These are phyloP conservation scores for Erebia ligea DNA, from an alignment of 2,888 invertebrate genomes.

Conservation along the genomic window DNA sequence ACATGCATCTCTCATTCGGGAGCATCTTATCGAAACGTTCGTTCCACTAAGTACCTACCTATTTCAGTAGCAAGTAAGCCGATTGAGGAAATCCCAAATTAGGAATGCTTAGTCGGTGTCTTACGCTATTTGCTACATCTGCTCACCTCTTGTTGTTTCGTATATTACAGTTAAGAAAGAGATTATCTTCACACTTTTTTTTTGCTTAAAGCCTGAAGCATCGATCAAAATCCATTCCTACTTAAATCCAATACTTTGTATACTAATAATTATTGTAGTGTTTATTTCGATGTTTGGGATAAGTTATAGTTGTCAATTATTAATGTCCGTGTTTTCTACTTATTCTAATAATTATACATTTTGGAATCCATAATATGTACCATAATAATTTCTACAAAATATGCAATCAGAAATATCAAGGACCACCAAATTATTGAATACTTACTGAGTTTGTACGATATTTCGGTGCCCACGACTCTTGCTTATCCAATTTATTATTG, in stretches of 20 bases:
- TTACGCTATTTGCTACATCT: constrained; percentile 32
- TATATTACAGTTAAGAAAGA: neutral
- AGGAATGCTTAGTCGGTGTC: constrained; percentile 27
- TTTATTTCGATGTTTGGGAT: no score
- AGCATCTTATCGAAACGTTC: constrained; percentile 45
- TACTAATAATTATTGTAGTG: no score
- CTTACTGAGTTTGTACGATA: no score
- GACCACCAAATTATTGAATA: neutral
- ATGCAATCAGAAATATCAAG: neutral
- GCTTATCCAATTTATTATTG: neutral
- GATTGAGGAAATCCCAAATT: constrained; percentile 35
- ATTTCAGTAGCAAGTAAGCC: constrained; percentile 44
- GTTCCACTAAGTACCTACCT: constrained; percentile 38
- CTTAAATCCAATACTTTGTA: no score
- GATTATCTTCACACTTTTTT: neutral
- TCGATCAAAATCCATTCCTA: no score
- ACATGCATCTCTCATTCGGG: constrained; percentile 61
- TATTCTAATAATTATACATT: no score
- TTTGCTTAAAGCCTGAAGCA: neutral
- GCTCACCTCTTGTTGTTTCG: neutral
- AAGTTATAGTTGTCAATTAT: no score
- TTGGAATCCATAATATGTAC: no score
- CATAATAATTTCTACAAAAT: neutral
- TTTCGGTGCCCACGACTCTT: neutral
- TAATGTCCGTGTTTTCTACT: no score